Evolutionary conservation across 2,113 vertebrate species (phyloP).

Genomic region (Emydura subglobosa): DNA sequence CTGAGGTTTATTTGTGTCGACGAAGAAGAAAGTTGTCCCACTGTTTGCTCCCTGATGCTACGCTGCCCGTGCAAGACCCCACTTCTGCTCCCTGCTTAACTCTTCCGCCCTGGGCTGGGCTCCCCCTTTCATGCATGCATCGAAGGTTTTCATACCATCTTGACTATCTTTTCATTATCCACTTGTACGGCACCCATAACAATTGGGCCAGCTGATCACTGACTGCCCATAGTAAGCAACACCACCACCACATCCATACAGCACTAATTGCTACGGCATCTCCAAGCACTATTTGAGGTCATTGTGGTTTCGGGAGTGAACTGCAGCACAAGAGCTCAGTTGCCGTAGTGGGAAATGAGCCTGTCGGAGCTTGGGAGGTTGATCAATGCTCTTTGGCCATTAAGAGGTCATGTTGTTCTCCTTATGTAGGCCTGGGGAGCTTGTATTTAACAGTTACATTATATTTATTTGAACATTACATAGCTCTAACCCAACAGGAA

Average conservation of each 20-base stretch:
- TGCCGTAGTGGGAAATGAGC: neutral
- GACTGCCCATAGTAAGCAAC: neutral
- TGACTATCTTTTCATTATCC: neutral
- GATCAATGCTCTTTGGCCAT: neutral
- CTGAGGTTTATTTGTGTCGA: neutral
- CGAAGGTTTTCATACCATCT: neutral
- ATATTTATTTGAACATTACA: neutral
- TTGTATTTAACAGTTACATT: neutral
- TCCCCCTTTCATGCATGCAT: neutral
- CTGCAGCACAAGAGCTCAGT: neutral
- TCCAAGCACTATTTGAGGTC: neutral
- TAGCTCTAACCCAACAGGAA: neutral
- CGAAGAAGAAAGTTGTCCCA: accelerated
- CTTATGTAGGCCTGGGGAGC: neutral
- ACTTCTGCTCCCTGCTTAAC: accelerated
- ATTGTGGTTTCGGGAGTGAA: neutral
- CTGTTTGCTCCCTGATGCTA: accelerated
- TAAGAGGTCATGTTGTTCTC: neutral
- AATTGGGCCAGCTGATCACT: neutral
- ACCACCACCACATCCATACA: neutral
- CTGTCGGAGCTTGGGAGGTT: neutral
- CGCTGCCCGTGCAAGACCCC: accelerated
- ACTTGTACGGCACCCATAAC: neutral
- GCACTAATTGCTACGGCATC: too few species aligned
- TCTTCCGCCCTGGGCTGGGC: neutral